Conservation (phyloP, 2,113 vertebrate genomes). For the Ammodytes dubius region DNA sequence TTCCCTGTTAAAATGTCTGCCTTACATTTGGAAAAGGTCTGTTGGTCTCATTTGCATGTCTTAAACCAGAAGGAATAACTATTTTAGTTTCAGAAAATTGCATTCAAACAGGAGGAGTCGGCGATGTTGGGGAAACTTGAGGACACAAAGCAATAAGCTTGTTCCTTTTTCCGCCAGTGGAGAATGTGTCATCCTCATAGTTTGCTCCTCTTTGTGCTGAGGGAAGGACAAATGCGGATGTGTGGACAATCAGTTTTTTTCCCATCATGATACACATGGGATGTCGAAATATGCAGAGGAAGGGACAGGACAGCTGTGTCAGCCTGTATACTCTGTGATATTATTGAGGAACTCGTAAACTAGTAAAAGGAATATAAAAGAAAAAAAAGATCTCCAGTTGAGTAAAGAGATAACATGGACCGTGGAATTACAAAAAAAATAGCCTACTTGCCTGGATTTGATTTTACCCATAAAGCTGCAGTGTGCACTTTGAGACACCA, state of each 20-base stretch:
- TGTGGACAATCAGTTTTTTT: slow-evolving; percentile 36
- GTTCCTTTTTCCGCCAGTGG: slow-evolving; percentile 33
- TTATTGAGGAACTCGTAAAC: slow-evolving; percentile 22
- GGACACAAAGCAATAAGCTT: background rate
- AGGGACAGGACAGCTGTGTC: background rate
- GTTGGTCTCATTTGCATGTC: background rate
- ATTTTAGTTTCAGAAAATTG: background rate
- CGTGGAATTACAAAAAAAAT: background rate
- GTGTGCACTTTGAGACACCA: slow-evolving; percentile 36
- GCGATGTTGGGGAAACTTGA: background rate
- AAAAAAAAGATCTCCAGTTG: slow-evolving; percentile 9
- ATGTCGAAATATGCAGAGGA: slow-evolving; percentile 14
- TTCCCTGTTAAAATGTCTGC: background rate
- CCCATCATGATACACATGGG: background rate
- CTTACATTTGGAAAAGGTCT: background rate
- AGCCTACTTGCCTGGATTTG: background rate
- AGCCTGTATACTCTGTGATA: background rate
- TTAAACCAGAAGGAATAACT: background rate
- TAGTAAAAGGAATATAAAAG: too few species aligned
- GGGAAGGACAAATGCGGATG: slow-evolving; percentile 25
- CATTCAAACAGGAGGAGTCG: background rate
- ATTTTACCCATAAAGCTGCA: background rate
- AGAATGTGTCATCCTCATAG: slow-evolving; percentile 38
- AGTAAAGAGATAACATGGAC: background rate
- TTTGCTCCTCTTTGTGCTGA: slow-evolving; percentile 39